phyloP scores from a whole-genome alignment of 2,888 invertebrate species.

The Homarus gammarus region DNA sequence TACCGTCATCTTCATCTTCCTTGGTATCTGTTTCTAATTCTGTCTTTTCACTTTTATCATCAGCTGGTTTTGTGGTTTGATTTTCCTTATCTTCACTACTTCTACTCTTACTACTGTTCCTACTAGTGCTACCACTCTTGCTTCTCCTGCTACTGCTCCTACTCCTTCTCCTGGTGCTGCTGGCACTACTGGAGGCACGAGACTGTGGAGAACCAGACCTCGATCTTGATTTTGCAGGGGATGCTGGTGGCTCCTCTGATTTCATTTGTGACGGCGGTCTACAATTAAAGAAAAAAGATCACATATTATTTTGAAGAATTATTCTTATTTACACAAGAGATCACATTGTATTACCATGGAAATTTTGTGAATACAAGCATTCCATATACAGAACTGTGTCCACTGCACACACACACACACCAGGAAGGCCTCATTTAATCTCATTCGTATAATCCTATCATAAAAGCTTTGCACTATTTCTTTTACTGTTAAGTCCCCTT shows the following conservation, averaged over 20 bases:
- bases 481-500: too few species aligned
- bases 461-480: too few species aligned
- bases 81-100: constrained; percentile 58
- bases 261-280: constrained; percentile 56
- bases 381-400: too few species aligned
- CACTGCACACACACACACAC: too few species aligned
- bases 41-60: constrained; percentile 1
- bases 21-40: constrained; percentile 1
- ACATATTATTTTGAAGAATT: too few species aligned
- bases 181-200: constrained; percentile 44
- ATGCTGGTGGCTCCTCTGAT: constrained; percentile 14
- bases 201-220: constrained; percentile 41
- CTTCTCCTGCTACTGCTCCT: constrained; percentile 41
- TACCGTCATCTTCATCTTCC: not conserved
- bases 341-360: too few species aligned
- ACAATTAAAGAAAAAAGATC: not conserved
- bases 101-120: constrained; percentile 48
- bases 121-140: constrained; percentile 47
- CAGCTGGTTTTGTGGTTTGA: not conserved
- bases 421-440: too few species aligned
- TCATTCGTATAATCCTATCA: too few species aligned
- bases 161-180: constrained; percentile 49
- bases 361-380: too few species aligned
- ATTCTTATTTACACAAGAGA: too few species aligned
- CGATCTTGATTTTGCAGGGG: constrained; percentile 38